These are phyloP conservation scores for Bufo bufo DNA, from an alignment of 2,113 vertebrate species.

Conservation along the genomic window DNA sequence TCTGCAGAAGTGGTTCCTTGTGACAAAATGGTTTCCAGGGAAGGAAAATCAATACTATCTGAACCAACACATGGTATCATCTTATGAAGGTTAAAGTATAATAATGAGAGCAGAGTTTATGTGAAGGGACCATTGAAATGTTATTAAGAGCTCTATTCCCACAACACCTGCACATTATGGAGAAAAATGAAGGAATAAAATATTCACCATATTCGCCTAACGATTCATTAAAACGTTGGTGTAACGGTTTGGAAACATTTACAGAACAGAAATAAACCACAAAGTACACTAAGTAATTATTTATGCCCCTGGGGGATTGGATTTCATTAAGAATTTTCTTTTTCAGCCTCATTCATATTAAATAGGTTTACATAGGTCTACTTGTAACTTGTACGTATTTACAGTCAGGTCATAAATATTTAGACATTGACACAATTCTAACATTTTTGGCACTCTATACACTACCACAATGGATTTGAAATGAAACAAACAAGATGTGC, in stretches of 20 bases:
- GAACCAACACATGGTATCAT: conserved; percentile 37
- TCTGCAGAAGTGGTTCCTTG: conserved; percentile 11
- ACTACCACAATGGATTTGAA: too few relatives aligned
- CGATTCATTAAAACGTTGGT: background rate
- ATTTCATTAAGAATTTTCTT: conserved; percentile 47
- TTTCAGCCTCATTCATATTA: conserved; percentile 44
- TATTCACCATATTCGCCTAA: background rate
- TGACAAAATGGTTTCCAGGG: conserved; percentile 44
- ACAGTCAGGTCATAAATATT: too few relatives aligned
- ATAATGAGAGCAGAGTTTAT: conserved; percentile 12
- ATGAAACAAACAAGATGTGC: too few relatives aligned
- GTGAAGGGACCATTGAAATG: conserved; percentile 23
- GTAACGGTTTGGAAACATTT: background rate
- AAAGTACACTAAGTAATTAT: conserved; percentile 43
- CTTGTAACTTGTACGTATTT: too few relatives aligned
- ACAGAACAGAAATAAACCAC: conserved; percentile 4
- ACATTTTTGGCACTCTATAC: too few relatives aligned
- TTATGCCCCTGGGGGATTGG: conserved; percentile 29
- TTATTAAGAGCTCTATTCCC: background rate
- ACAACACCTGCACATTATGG: background rate
- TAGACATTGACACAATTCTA: too few relatives aligned
- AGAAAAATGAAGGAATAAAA: background rate
- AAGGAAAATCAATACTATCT: conserved; percentile 50
- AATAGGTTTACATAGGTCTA: background rate
- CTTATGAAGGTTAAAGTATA: conserved; percentile 25